Evolutionary conservation across 2,113 vertebrate species (phyloP), one percentile per base, ranked within the genome.

Genomic region (Hiodon tergisus): DNA sequence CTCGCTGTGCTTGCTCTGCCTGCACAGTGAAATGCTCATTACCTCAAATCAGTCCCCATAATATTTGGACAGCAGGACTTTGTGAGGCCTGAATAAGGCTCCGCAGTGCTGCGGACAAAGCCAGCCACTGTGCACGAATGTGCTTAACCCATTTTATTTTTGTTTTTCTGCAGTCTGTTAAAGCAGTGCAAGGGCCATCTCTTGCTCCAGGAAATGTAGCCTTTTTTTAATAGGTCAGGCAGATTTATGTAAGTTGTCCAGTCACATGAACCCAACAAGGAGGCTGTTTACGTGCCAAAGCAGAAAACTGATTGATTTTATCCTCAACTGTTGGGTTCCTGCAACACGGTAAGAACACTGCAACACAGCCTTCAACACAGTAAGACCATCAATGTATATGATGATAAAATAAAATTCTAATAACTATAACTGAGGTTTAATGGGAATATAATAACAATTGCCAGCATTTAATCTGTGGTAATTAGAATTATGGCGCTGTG

Each of bases 121-220:
- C 17, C 61, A 16, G 14, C 61, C 3, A 3, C 61, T 63, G 14
- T 4, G 14, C 61, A 2, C 4, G 70, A 71, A 50, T 31, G 70
- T 59, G 54, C 48, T 48, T 47, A 58, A 60, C 31, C 16, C 8
- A 31, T 50, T 71, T 59, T 46, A 59, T 68, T 6, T 67, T 48
- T 6, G 4, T 46, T 66, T 58, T 60, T 16, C 48, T 71, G 47
- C 57, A 4, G n/a, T 57, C 13, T 6, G 73, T 4, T 7, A 16
- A 8, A 4, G 9, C 46, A n/a, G 54, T 9, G 47, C 51, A 67
- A 67, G 65, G 73, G 73, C 60, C 54, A 75, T 16, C 9, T 53
- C 47, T 61, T 55, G 73, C 63, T 67, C 3, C 54, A 57, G 73
- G 73, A 67, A n/a, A 67, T 67, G 58, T 13, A 17, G 63, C 71